These are phyloP conservation scores for Drosophila histrio DNA, from an alignment of 2,888 invertebrate species.

Conservation along the genomic window DNA sequence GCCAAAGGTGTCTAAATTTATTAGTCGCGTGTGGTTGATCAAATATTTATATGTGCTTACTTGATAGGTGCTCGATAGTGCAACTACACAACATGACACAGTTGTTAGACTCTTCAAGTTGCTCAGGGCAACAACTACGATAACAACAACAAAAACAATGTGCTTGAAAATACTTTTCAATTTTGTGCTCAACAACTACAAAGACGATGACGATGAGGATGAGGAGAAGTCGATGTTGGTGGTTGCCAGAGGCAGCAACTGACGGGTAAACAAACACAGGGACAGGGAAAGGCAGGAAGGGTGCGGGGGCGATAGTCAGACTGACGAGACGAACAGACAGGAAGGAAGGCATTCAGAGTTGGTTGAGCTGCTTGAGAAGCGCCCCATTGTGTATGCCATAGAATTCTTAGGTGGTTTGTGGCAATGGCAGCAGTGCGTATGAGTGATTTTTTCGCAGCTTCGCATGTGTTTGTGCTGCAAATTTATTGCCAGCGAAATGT, in stretches of 20 bases:
- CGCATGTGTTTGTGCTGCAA: slow-evolving; percentile 44
- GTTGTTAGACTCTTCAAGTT: slow-evolving; percentile 44
- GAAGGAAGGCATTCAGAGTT: slow-evolving; percentile 28
- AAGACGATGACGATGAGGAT: slow-evolving; percentile 32
- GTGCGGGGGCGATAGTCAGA: slow-evolving; percentile 1
- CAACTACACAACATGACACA: slow-evolving; percentile 36
- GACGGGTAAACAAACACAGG: slow-evolving; percentile 46
- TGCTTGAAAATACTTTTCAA: slow-evolving; percentile 75
- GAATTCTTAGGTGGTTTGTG: slow-evolving; percentile 49
- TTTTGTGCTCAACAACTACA: slow-evolving; percentile 77
- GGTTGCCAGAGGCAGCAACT: slow-evolving; percentile 59
- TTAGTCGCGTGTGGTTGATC: slow-evolving; percentile 17
- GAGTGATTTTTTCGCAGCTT: slow-evolving; percentile 70
- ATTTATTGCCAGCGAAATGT: slow-evolving; percentile 80
- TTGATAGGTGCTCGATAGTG: slow-evolving; percentile 29
- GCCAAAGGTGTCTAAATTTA: slow-evolving; percentile 15
- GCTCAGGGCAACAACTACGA: slow-evolving; percentile 21
- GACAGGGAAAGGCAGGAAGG: slow-evolving; percentile 2
- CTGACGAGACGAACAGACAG: slow-evolving; percentile 9
- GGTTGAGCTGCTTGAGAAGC: slow-evolving; percentile 5
- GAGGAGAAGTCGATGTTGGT: slow-evolving; percentile 32
- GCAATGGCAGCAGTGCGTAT: slow-evolving; percentile 73
- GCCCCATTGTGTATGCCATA: slow-evolving; percentile 61
- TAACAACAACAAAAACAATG: slow-evolving; percentile 50
- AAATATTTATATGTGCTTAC: slow-evolving; percentile 28